A percentile compares a stretch with the other conserved stretches of the same genome.
phyloP scores from a whole-genome alignment of 1,140 invertebrate genomes.

The Stratiolaelaps scimitus region DNA sequence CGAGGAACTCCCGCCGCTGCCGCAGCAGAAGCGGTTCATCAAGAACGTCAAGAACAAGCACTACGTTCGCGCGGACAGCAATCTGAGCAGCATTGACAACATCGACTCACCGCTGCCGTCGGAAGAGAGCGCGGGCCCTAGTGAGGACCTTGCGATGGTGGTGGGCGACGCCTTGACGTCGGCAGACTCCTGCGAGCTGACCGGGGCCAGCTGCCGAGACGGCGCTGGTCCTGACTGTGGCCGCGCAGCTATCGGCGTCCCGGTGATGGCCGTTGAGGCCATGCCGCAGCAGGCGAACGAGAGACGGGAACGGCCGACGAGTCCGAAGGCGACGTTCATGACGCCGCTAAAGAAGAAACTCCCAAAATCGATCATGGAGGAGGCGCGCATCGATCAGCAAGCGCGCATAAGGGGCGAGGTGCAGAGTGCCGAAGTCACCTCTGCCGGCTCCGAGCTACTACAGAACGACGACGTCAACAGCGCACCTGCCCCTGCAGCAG shows the following conservation, averaged over 20 bases:
- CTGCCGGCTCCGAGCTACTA: not conserved
- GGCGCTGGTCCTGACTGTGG: too few relatives aligned
- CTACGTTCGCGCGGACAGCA: conserved; percentile 14
- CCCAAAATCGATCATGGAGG: conserved; percentile 7
- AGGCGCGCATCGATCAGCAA: not conserved
- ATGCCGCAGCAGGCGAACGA: too few relatives aligned
- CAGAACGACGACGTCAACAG: not conserved
- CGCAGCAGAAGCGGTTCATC: conserved; percentile 1
- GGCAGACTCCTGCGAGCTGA: too few relatives aligned
- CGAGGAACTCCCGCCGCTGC: not conserved
- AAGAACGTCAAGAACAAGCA: conserved; percentile 27
- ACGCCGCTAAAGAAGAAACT: conserved; percentile 22
- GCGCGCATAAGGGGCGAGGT: not conserved
- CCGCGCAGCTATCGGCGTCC: too few relatives aligned
- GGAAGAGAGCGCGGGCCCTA: conserved; percentile 3
- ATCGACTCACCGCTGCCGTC: conserved; percentile 20
- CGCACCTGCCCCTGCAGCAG: too few relatives aligned
- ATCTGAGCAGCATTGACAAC: not conserved
- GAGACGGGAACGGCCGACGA: not conserved
- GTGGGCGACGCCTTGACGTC: not conserved
- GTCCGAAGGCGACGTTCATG: conserved; percentile 25
- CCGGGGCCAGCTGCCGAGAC: too few relatives aligned
- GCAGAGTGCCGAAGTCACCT: conserved; percentile 16
- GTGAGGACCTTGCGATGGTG: not conserved
- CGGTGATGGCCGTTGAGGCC: too few relatives aligned